Conservation (phyloP, 2,797 vertebrate species). For the Spizella passerina region DNA sequence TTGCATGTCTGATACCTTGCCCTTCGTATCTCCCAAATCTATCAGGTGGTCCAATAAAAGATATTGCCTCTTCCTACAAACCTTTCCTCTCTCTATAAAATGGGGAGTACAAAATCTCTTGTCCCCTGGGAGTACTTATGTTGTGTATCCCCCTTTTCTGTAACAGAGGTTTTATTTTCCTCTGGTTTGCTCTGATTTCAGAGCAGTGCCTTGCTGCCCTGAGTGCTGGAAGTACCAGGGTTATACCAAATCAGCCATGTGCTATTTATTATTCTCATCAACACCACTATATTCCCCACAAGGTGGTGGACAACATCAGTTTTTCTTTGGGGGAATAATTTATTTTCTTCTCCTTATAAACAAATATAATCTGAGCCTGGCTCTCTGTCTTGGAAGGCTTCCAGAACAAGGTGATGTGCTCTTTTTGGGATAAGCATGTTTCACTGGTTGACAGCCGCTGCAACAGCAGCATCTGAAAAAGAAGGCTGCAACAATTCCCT, state of each 20-base stretch:
- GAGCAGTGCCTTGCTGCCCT: background rate
- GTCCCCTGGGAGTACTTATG: background rate
- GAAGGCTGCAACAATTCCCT: background rate
- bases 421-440: background rate
- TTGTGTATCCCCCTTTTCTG: background rate
- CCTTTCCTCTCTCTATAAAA: background rate
- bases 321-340: background rate
- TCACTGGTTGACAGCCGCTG: background rate
- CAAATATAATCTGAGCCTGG: background rate
- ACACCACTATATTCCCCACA: background rate
- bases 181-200: background rate
- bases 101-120: background rate
- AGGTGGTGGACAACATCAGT: background rate
- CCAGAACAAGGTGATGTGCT: constrained; percentile 6
- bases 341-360: constrained; percentile 1
- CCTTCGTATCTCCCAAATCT: background rate
- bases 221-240: background rate
- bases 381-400: background rate
- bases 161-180: background rate
- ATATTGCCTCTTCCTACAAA: background rate
- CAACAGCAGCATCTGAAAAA: background rate
- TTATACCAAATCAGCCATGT: background rate
- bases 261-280: background rate
- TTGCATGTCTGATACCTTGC: background rate
- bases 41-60: constrained; percentile 15